Percentiles rank a stretch among this genome's conserved stretches.
Conservation (phyloP, 2,888 invertebrate genomes). For the Polyploca ridens region DNA sequence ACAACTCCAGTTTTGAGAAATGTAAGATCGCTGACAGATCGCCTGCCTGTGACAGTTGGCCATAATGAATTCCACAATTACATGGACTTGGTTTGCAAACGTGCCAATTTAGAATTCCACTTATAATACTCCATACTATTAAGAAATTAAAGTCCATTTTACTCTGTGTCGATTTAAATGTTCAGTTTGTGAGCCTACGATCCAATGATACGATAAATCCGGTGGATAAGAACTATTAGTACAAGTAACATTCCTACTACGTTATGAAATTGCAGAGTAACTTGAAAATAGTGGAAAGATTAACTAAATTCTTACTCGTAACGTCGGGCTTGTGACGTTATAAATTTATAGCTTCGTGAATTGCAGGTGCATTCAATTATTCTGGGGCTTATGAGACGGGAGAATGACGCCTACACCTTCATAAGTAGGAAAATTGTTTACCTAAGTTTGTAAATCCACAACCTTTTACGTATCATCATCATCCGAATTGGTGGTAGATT, state of each 20-base stretch:
- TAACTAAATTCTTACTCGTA: slow-evolving; percentile 17
- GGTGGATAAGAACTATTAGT: slow-evolving; percentile 54
- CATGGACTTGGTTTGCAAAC: slow-evolving; percentile 40
- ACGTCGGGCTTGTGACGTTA: slow-evolving; percentile 29
- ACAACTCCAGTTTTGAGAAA: slow-evolving; percentile 43
- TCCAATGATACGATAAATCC: slow-evolving; percentile 52
- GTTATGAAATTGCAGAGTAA: slow-evolving; percentile 48
- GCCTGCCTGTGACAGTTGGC: slow-evolving; percentile 47
- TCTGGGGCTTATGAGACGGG: slow-evolving; percentile 18
- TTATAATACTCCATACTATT: slow-evolving; percentile 24
- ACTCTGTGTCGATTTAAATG: slow-evolving; percentile 16
- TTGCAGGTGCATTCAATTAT: slow-evolving; percentile 31
- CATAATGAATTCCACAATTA: slow-evolving; percentile 55
- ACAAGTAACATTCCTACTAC: slow-evolving; percentile 42
- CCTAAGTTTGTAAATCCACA: no score
- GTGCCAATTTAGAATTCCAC: slow-evolving; percentile 9
- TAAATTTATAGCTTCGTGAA: slow-evolving; percentile 37
- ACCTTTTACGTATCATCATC: no score
- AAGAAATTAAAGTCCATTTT: slow-evolving; percentile 28
- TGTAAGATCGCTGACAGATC: slow-evolving; percentile 49
- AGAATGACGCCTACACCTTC: slow-evolving; percentile 29
- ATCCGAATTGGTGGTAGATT: no score
- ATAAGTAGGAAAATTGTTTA: slow-evolving; percentile 19
- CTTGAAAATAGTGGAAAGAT: slow-evolving; percentile 27
- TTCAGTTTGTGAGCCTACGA: slow-evolving; percentile 35